Conservation (phyloP, 1,140 invertebrate genomes). For the Aporrectodea caliginosa region DNA sequence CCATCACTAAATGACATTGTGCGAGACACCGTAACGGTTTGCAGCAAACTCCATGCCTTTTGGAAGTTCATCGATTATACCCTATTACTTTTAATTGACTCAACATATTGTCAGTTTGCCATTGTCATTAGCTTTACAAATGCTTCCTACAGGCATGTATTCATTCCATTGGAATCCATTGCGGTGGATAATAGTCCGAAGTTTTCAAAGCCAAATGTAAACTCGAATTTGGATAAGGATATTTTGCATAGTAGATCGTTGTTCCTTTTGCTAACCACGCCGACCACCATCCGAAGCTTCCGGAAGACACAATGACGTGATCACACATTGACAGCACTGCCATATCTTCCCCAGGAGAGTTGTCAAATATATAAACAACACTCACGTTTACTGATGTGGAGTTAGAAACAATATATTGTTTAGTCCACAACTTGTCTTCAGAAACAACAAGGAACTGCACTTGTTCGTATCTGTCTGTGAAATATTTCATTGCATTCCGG, state of each 20-base stretch:
- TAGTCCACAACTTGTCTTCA: background rate
- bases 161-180: conserved; percentile 11
- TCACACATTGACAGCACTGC: conserved; percentile 40
- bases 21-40: no score
- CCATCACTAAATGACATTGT: no score
- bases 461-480: background rate
- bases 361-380: background rate
- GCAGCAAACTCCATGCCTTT: no score
- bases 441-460: background rate
- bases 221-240: conserved; percentile 22
- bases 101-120: no score
- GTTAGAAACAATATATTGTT: background rate
- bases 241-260: conserved; percentile 36
- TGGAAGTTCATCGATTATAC: no score
- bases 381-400: background rate
- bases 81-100: no score
- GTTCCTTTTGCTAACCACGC: conserved; percentile 38
- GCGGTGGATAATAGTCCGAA: conserved; percentile 28
- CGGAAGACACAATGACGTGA: conserved; percentile 43
- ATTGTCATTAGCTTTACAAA: no score
- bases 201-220: background rate
- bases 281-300: conserved; percentile 46
- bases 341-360: conserved; percentile 40
- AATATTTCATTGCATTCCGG: background rate
- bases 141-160: no score